phyloP scores from a whole-genome alignment of 2,888 invertebrate species.

The Baccha elongata region DNA sequence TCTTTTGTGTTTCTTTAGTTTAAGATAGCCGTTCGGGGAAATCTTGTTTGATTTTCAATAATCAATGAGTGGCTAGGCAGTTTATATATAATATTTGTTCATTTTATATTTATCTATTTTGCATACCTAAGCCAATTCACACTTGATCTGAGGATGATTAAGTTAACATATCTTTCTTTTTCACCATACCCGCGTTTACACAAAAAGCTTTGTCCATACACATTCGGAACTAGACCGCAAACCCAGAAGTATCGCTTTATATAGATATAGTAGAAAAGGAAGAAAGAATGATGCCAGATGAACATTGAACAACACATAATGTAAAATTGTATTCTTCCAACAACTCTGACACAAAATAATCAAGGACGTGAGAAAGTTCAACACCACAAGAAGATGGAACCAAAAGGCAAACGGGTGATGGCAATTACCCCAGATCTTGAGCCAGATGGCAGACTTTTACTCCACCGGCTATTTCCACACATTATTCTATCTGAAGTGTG shows the following conservation, averaged over 20 bases:
- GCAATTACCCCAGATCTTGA: constrained; percentile 63
- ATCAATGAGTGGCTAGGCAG: too few species aligned
- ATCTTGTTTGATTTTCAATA: too few species aligned
- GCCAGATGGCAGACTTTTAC: constrained; percentile 54
- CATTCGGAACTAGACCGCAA: constrained; percentile 49
- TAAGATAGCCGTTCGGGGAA: too few species aligned
- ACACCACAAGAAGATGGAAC: not conserved
- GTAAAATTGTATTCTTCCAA: constrained; percentile 64
- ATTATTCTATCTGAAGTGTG: not conserved
- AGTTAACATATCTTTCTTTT: too few species aligned
- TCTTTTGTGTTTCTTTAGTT: too few species aligned
- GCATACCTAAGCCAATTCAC: too few species aligned
- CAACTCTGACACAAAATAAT: constrained; percentile 56
- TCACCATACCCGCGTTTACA: not conserved
- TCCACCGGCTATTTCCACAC: constrained; percentile 4
- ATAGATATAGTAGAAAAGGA: constrained; percentile 16
- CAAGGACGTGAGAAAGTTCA: constrained; percentile 60
- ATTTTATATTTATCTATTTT: too few species aligned
- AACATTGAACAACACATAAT: constrained; percentile 43
- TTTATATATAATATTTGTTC: too few species aligned
- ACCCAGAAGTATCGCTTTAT: constrained; percentile 19
- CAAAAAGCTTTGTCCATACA: constrained; percentile 19
- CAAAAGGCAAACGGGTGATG: constrained; percentile 4
- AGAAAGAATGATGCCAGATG: constrained; percentile 46
- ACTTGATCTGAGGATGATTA: too few species aligned